Percentiles rank a stretch among this genome's conserved stretches.
Evolutionary conservation across 2,113 vertebrate species (phyloP).

Genomic region (Numenius arquata): DNA sequence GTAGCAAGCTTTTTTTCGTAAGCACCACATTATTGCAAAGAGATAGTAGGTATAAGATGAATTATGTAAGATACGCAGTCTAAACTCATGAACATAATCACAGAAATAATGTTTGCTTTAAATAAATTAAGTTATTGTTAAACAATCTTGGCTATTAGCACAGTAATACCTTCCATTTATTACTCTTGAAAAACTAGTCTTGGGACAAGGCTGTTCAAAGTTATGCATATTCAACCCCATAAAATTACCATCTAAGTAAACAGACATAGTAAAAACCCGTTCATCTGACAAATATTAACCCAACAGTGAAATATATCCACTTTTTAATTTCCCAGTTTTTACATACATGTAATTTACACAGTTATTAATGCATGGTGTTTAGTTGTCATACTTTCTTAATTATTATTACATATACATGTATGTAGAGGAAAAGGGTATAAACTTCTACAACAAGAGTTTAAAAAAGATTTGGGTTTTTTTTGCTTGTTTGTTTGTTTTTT

Average conservation of each 20-base stretch:
- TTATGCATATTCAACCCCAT: not conserved
- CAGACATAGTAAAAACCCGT: not conserved
- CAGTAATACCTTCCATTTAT: not conserved
- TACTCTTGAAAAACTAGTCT: not conserved
- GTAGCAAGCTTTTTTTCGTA: not conserved
- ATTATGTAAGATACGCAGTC: not conserved
- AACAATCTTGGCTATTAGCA: not conserved
- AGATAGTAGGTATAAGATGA: not conserved
- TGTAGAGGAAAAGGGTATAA: not conserved
- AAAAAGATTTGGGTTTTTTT: fast-evolving
- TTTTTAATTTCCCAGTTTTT: not conserved
- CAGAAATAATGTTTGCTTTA: not conserved
- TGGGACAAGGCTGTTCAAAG: not conserved
- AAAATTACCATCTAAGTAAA: not conserved
- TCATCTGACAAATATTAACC: not conserved
- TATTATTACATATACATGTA: not conserved
- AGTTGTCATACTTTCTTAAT: not conserved
- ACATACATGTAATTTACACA: not conserved
- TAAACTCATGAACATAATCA: not conserved
- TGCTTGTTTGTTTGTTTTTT: not conserved
- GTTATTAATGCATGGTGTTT: not conserved
- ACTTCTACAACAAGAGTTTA: not conserved
- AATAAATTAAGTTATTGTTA: not conserved
- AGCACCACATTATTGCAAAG: not conserved
- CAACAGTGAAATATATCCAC: not conserved